These are phyloP conservation scores for Peromyscus polionotus DNA, from an alignment of 2,113 vertebrate species.

Conservation along the genomic window DNA sequence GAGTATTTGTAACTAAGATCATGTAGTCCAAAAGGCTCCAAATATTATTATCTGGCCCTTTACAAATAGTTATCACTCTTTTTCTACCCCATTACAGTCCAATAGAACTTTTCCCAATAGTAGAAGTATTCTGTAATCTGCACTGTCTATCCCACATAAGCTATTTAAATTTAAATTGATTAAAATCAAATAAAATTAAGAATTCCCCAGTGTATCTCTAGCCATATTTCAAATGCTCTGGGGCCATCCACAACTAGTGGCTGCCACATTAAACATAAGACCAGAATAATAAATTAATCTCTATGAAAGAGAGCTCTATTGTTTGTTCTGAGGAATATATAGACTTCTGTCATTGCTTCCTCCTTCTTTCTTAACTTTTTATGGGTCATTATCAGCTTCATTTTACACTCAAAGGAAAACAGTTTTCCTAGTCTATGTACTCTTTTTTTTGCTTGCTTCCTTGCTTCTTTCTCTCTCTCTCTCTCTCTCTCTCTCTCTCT, in stretches of 20 bases:
- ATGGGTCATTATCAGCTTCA: neutral
- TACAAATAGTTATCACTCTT: neutral
- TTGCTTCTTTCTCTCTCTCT: neutral
- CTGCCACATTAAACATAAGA: neutral
- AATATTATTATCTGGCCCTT: slow-evolving; percentile 38
- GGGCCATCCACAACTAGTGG: neutral
- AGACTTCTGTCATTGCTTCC: slow-evolving; percentile 27
- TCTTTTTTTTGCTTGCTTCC: neutral
- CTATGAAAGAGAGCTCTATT: neutral
- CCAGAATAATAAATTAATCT: neutral
- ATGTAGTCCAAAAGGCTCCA: neutral
- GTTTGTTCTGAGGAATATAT: neutral
- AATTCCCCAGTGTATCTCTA: slow-evolving; percentile 39
- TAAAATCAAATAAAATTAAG: slow-evolving; percentile 58
- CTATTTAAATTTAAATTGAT: slow-evolving; percentile 54
- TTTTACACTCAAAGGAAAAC: slow-evolving; percentile 39
- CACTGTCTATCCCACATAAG: neutral
- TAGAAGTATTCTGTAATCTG: neutral
- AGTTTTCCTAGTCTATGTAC: neutral
- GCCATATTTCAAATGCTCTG: neutral
- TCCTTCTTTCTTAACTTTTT: neutral
- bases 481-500: neutral
- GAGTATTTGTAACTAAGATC: neutral
- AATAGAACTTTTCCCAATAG: neutral
- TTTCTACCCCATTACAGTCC: neutral